Evolutionary conservation across 1,140 invertebrate genomes (phyloP).

Genomic region (Ceratitis capitata): DNA sequence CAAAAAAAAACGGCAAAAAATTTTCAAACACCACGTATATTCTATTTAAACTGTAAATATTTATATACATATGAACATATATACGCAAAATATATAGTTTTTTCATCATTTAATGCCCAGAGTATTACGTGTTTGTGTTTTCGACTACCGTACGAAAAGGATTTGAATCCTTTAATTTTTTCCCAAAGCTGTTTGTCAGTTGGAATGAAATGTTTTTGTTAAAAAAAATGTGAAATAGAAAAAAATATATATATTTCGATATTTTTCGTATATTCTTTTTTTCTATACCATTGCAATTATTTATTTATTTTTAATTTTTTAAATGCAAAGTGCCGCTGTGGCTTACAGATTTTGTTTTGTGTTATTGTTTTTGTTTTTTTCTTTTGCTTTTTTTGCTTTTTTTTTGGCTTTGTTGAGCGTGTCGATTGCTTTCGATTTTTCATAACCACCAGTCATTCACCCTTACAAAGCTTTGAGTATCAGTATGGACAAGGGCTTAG

Average conservation of each 20-base stretch:
- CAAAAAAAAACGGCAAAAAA: too few species aligned
- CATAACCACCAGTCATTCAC: not conserved
- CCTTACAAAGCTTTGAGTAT: constrained; percentile 21
- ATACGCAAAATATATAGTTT: too few species aligned
- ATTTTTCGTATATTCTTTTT: not conserved
- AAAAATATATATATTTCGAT: not conserved
- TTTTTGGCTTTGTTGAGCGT: not conserved
- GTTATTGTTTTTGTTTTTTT: too few species aligned
- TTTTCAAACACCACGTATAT: too few species aligned
- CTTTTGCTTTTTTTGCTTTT: too few species aligned
- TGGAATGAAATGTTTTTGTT: not conserved
- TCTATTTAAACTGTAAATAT: too few species aligned
- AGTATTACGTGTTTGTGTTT: constrained; percentile 31
- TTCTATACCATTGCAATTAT: not conserved
- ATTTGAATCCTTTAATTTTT: constrained; percentile 11
- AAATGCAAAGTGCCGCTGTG: not conserved
- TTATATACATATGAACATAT: too few species aligned
- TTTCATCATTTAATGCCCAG: too few species aligned
- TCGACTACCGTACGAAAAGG: not conserved
- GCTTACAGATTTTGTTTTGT: not conserved
- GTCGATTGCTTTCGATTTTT: not conserved
- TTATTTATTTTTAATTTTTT: not conserved
- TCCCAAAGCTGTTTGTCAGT: not conserved
- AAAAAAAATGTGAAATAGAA: too few species aligned
- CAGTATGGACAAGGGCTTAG: not conserved